phyloP scores from a whole-genome alignment of 2,888 invertebrate species.

The Coelopa pilipes region DNA sequence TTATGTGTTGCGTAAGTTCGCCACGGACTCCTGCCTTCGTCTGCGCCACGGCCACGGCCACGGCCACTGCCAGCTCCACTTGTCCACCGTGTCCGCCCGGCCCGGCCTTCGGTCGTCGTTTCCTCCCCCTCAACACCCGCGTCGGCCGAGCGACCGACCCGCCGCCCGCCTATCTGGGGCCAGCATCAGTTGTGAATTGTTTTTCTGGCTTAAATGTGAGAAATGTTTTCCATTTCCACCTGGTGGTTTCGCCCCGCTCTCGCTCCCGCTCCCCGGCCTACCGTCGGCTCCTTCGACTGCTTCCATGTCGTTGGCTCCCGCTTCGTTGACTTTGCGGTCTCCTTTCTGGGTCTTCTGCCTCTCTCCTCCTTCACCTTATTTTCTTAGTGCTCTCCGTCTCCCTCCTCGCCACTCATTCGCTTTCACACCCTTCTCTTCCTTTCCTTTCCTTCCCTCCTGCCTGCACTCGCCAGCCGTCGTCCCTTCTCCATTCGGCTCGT shows the following conservation, averaged over 20 bases:
- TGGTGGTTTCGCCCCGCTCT: conserved; percentile 41
- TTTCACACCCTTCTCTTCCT: too few species aligned
- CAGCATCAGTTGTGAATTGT: conserved; percentile 47
- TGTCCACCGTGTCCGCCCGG: too few species aligned
- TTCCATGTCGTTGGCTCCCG: too few species aligned
- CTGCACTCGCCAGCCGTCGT: not conserved
- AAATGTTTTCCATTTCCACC: conserved; percentile 52
- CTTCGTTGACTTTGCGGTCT: too few species aligned
- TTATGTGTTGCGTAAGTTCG: conserved; percentile 44
- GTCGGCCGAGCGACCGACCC: not conserved
- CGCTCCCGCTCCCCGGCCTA: not conserved
- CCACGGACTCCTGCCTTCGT: conserved; percentile 3
- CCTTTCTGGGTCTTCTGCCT: too few species aligned
- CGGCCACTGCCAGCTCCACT: too few species aligned
- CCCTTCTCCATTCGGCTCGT: not conserved
- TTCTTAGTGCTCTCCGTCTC: too few species aligned
- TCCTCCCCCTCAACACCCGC: too few species aligned
- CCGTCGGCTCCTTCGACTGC: too few species aligned
- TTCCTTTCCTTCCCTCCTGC: not conserved
- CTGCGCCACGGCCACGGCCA: not conserved
- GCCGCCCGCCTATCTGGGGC: not conserved
- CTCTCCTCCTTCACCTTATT: too few species aligned
- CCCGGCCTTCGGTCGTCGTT: not conserved
- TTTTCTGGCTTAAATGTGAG: conserved; percentile 52
- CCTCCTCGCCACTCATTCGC: too few species aligned